Evolutionary conservation across 2,888 invertebrate genomes (phyloP).

Genomic region (Myopa testacea): DNA sequence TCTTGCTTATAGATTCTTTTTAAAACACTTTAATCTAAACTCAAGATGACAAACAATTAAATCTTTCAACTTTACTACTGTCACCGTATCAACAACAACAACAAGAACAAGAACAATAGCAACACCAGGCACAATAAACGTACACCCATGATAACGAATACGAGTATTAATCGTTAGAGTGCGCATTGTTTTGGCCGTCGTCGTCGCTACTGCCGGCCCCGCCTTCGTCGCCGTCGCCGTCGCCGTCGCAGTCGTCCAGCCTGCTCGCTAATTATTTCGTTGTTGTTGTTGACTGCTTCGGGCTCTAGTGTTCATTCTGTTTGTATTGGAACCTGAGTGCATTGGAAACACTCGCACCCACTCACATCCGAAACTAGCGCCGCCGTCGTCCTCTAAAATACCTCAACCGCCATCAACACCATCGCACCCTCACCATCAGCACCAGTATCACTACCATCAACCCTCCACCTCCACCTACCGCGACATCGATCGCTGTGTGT

Average conservation of each 20-base stretch:
- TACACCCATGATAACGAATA: constrained; percentile 26
- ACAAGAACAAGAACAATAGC: constrained; percentile 37
- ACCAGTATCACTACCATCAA: too few species aligned
- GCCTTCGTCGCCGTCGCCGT: constrained; percentile 29
- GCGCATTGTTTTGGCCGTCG: constrained; percentile 10
- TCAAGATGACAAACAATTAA: constrained; percentile 33
- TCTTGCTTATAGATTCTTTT: neutral
- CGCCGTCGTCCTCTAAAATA: neutral
- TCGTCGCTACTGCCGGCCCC: constrained; percentile 10
- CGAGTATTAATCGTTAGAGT: constrained; percentile 23
- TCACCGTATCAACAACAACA: constrained; percentile 45
- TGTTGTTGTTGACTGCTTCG: constrained; percentile 21
- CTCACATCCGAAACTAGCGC: neutral
- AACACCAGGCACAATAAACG: constrained; percentile 37
- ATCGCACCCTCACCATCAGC: neutral
- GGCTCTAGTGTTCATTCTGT: constrained; percentile 23
- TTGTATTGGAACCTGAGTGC: constrained; percentile 30
- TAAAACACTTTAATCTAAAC: constrained; percentile 41
- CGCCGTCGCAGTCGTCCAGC: constrained; percentile 26
- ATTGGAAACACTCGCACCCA: neutral
- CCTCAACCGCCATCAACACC: neutral
- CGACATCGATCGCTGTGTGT: constrained; percentile 26
- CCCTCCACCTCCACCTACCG: neutral
- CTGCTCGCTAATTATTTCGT: constrained; percentile 25
- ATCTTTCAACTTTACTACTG: constrained; percentile 46